Conservation (phyloP, 2,888 invertebrate species). For the Desoria tigrina region DNA sequence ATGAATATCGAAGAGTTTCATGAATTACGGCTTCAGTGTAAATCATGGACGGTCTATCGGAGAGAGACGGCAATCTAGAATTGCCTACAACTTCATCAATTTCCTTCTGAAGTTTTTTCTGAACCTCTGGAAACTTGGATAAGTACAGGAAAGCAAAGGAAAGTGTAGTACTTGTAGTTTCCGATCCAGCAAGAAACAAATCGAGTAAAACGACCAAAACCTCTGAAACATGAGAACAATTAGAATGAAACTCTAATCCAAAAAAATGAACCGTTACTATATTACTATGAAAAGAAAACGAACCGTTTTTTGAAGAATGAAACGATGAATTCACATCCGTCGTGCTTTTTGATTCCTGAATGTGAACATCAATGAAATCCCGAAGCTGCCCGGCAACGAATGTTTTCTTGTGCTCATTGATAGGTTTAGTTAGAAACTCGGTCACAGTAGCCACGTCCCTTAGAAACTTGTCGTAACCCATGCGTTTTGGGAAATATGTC, state of each 20-base stretch:
- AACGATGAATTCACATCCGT: too few species aligned
- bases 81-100: constrained; percentile 8
- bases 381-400: constrained; percentile 1
- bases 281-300: too few species aligned
- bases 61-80: constrained; percentile 1
- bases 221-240: not conserved
- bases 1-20: constrained; percentile 11
- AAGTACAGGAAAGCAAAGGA: constrained; percentile 8
- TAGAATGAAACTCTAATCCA: too few species aligned
- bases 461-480: constrained; percentile 13
- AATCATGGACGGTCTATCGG: constrained; percentile 4
- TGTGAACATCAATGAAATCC: constrained; percentile 33
- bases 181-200: constrained; percentile 13
- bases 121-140: not conserved
- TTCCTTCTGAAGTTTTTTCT: constrained; percentile 14
- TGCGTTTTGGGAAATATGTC: constrained; percentile 13
- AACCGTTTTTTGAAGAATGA: too few species aligned
- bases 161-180: constrained; percentile 7
- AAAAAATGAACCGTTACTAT: too few species aligned
- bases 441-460: not conserved
- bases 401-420: constrained; percentile 21
- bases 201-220: not conserved
- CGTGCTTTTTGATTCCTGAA: too few species aligned
- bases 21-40: constrained; percentile 13
- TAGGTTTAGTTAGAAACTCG: constrained; percentile 18